These are phyloP conservation scores for Leucophora obtusa DNA, from an alignment of 2,888 invertebrate species.

Conservation along the genomic window DNA sequence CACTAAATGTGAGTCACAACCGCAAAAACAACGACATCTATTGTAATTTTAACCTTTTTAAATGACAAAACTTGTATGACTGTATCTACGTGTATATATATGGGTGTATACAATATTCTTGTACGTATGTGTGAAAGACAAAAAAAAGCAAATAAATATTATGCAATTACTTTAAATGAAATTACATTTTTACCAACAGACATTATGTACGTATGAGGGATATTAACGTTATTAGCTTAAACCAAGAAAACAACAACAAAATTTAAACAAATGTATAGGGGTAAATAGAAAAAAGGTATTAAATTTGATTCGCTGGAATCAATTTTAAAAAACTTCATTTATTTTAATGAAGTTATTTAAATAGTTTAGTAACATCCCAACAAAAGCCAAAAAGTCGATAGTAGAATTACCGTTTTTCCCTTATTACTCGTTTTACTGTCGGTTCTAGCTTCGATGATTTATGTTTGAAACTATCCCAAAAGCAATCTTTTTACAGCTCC, in stretches of 20 bases:
- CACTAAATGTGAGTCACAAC: constrained; percentile 35
- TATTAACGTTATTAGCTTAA: constrained; percentile 2
- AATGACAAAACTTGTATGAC: constrained; percentile 11
- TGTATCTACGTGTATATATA: neutral
- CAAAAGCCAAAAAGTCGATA: too few relatives aligned
- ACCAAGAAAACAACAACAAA: neutral
- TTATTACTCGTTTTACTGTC: too few relatives aligned
- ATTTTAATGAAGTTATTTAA: too few relatives aligned
- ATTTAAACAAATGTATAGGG: neutral
- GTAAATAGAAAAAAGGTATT: constrained; percentile 2
- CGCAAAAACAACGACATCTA: constrained; percentile 10
- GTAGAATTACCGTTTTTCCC: too few relatives aligned
- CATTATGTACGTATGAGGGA: neutral
- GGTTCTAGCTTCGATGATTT: too few relatives aligned
- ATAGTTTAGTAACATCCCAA: too few relatives aligned
- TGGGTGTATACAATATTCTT: neutral
- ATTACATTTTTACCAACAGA: constrained; percentile 34
- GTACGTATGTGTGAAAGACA: neutral
- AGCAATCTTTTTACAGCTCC: too few relatives aligned
- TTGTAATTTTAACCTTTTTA: constrained; percentile 22
- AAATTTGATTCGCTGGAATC: too few relatives aligned
- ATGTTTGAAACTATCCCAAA: too few relatives aligned
- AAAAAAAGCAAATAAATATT: constrained; percentile 12
- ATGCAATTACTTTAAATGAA: constrained; percentile 50
- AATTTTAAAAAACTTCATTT: too few relatives aligned